Evolutionary conservation across 2,113 vertebrate species (phyloP).

Genomic region (Lepus timidus): DNA sequence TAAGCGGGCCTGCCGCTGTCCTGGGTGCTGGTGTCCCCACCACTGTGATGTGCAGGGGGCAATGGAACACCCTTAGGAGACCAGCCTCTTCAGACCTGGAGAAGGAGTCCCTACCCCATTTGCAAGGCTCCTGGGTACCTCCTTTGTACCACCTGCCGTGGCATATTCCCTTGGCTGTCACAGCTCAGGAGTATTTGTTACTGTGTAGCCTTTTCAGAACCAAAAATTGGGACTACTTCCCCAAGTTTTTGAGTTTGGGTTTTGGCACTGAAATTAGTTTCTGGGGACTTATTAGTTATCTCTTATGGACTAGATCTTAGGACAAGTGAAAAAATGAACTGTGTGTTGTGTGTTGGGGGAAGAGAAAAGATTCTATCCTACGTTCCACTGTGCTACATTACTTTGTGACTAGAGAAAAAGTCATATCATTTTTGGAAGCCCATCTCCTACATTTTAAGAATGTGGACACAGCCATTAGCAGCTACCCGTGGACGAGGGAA

Average conservation of each 20-base stretch:
- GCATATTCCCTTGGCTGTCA: neutral
- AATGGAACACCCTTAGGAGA: neutral
- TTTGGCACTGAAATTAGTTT: conserved; percentile 30
- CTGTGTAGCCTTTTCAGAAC: neutral
- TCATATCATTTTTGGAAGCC: neutral
- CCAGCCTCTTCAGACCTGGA: neutral
- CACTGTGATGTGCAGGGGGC: neutral
- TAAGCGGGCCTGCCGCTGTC: neutral
- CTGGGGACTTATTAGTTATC: neutral
- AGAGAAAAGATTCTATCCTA: neutral
- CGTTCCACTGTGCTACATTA: neutral
- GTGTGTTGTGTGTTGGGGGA: neutral
- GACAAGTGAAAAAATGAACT: neutral
- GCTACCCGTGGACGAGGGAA: conserved; percentile 43
- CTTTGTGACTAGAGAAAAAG: conserved; percentile 27
- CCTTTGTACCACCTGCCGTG: neutral
- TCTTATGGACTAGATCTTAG: neutral
- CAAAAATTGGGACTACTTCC: neutral
- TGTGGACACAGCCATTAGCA: conserved; percentile 58
- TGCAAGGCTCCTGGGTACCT: neutral
- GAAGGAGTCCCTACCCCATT: neutral
- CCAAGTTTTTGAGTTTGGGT: neutral
- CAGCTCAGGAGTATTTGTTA: neutral
- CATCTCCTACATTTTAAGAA: conserved; percentile 53
- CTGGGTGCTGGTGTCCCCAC: too few relatives aligned